Percentiles rank a stretch among this genome's conserved stretches.
phyloP scores from a whole-genome alignment of 2,888 invertebrate genomes.

The Carpatolechia fugitivella region DNA sequence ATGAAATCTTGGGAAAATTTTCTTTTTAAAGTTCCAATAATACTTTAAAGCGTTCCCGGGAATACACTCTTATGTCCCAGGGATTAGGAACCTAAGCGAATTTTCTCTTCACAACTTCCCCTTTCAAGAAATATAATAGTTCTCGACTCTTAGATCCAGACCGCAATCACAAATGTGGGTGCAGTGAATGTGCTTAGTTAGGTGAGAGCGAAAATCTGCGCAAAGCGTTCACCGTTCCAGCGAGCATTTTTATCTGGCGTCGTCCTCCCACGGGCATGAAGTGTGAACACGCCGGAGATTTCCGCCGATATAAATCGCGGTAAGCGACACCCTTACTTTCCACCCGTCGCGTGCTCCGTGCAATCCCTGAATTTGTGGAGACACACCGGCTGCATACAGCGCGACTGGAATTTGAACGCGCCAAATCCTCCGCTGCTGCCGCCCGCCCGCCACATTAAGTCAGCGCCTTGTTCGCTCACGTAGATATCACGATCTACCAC shows the following conservation, averaged over 20 bases:
- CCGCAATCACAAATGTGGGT: constrained; percentile 9
- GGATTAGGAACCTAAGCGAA: not conserved
- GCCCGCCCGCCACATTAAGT: constrained; percentile 2
- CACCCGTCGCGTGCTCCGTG: constrained; percentile 48
- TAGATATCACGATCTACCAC: constrained; percentile 2
- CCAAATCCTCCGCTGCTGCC: constrained; percentile 36
- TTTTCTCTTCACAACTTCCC: constrained; percentile 1
- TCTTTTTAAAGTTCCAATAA: too few species aligned
- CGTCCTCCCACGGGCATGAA: constrained; percentile 50
- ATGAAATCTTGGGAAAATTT: too few species aligned
- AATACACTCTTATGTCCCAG: not conserved
- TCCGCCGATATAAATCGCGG: constrained; percentile 69
- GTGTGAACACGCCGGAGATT: constrained; percentile 67
- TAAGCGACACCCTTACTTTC: constrained; percentile 61
- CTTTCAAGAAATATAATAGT: constrained; percentile 8
- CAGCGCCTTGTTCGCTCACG: constrained; percentile 16
- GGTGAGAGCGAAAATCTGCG: constrained; percentile 38
- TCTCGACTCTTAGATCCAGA: constrained; percentile 14
- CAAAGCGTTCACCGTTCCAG: constrained; percentile 48
- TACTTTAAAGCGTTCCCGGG: not conserved
- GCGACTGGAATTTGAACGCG: constrained; percentile 55
- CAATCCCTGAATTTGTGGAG: constrained; percentile 66
- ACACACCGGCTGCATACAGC: constrained; percentile 51
- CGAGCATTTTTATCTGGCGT: constrained; percentile 54
- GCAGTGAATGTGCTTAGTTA: constrained; percentile 19